Base-by-base conservation (phyloP, 2,888 invertebrate genomes). In the Macrostomum cliftonense region DNA sequence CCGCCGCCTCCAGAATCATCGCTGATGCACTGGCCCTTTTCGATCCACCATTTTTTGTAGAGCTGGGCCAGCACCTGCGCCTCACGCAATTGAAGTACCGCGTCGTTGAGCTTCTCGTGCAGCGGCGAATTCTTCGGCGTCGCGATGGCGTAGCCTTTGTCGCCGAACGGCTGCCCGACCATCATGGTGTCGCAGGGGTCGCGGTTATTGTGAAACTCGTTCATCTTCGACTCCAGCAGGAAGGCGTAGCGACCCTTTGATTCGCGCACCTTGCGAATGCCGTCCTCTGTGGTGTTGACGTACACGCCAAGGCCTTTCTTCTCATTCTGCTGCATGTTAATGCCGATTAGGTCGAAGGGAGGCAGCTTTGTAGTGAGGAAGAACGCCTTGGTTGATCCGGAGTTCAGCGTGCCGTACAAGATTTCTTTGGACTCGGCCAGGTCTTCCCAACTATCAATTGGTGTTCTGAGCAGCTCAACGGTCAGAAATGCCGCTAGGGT, bases 21-120 rank as follows among this genome's bases (percentile, higher is more conserved):
- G n/a, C 39, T 39, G 16, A 42, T n/a, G 39, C 46, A 47, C 46
- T 48, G 42, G 0, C 87, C 87, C 0, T 86, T 85, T 63, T 87
- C 86, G 72, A 89, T 87, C 93, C 93, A 95, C 93, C 93, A 95
- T 67, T 88, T 91, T 65, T 88, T 89, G 67, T 91, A 89, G 49
- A 91, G 60, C 61, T 65, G 61, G 51, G 68, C 66, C 43, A 73
- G 62, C 21, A 64, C 61, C 42, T 91, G 91, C 61, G 85, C 85
- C 68, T 95, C 93, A 61, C 91, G 89, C 1, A 95, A 77, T 63
- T 91, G 87, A 28, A 95, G 74, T 60, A 93, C 89, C 1, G 89
- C 88, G 42, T 91, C 39, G 37, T 45, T 52, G 4, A 52, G 50
- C 7, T 45, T n/a, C 19, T 46, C 28, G 20, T 42, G 40, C 14